Evolutionary conservation across 2,888 invertebrate species (phyloP).

Genomic region (Nezara viridula): DNA sequence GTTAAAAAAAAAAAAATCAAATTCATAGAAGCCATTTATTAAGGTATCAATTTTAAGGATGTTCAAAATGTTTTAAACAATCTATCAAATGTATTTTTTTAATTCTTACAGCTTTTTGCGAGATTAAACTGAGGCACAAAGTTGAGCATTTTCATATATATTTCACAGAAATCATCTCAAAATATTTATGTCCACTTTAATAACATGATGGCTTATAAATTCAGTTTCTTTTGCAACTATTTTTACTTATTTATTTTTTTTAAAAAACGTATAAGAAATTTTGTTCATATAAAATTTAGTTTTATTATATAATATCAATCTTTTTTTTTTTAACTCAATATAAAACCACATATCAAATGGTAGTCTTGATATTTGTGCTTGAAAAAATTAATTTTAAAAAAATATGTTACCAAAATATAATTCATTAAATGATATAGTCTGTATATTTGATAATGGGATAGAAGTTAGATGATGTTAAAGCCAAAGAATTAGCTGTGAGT

Average conservation of each 20-base stretch:
- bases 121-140: not conserved
- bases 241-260: no score
- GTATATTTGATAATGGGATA: slow-evolving; percentile 50
- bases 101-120: not conserved
- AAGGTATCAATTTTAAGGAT: not conserved
- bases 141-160: no score
- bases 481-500: slow-evolving; percentile 59
- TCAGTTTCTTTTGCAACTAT: no score
- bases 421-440: slow-evolving; percentile 46
- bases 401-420: slow-evolving; percentile 41
- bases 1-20: not conserved
- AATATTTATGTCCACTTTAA: no score
- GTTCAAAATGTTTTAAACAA: no score
- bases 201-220: no score
- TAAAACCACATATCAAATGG: slow-evolving; percentile 36
- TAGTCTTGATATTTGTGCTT: slow-evolving; percentile 30
- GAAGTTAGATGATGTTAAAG: slow-evolving; percentile 46
- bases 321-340: not conserved
- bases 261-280: no score
- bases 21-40: not conserved
- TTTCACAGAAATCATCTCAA: no score
- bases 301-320: not conserved
- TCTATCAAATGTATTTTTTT: no score
- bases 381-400: not conserved
- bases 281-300: not conserved